Base-by-base conservation (phyloP, 2,888 invertebrate species). In the Myopa testacea region DNA sequence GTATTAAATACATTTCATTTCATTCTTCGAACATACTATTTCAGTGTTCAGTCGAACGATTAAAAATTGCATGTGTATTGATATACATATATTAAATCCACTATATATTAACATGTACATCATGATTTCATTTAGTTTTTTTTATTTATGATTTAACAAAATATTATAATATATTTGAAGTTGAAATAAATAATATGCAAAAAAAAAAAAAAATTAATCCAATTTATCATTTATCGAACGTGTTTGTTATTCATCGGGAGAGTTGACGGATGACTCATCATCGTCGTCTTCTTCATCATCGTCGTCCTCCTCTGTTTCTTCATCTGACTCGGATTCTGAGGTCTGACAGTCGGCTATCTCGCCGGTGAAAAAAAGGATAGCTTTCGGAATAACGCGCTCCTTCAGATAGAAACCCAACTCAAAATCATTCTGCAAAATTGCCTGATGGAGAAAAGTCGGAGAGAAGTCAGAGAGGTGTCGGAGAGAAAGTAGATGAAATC, bases 361-460 rank as follows among this genome's bases (percentile, higher is more conserved):
- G 84, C 99, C 99, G 75, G 99, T 99, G 90, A 94, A 99, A 88
- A 96, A 98, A 52, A 99, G 92, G 50, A 98, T 95, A 73, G 99
- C 98, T 86, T 96, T 93, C 2, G 98, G 98, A 67, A 99, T 95
- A 75, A 99, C 95, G 76, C 98, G 93, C 89, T 99, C 99, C 85
- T 98, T 94, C 85, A 99, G 94, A 90, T 97, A 97, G 90, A 99
- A 98, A 2, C 99, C 99, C 88, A 99, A 94, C 91, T 99, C 99
- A 90, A 98, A 99, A 91, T 99, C 99, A 76, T 95, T 94, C 80
- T 88, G 85, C 37, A 88, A 79, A 70, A 86, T 84, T 14, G 84
- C 82, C 89, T 87, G 45, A 37, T n/a, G 71, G 67, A 50, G 40
- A 38, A 75, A 5, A 65, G 14, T 38, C 38, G 12, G 12, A 65